Evolutionary conservation across 30 jellyfish, hydroid and myxozoan species (phyloP).

Genomic region (Turritopsis dohrnii): DNA sequence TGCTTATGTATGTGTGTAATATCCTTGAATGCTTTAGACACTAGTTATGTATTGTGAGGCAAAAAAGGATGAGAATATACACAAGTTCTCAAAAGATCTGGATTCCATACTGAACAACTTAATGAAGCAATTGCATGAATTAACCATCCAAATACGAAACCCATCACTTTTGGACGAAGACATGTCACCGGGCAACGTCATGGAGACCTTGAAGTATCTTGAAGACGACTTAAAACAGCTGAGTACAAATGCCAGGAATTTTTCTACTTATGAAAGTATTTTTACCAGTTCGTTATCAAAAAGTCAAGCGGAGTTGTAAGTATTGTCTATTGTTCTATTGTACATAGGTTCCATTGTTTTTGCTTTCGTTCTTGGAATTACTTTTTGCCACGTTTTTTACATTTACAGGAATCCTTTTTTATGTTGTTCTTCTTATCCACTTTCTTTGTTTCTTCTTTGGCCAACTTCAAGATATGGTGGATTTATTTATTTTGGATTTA

Average conservation of each 20-base stretch:
- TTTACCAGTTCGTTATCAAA: conserved; percentile 62
- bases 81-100: conserved; percentile 55
- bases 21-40: conserved; percentile 26
- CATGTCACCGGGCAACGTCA: conserved; percentile 49
- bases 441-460: not conserved
- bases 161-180: conserved; percentile 73
- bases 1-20: too few relatives aligned
- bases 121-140: conserved; percentile 31
- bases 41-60: conserved; percentile 72
- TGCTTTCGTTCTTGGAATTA: too few relatives aligned
- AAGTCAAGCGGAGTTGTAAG: not conserved
- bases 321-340: too few relatives aligned
- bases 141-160: conserved; percentile 49
- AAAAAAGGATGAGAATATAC: conserved; percentile 58
- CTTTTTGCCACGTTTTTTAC: too few relatives aligned
- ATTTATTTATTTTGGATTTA: not conserved
- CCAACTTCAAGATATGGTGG: not conserved
- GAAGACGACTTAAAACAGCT: conserved; percentile 56
- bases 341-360: too few relatives aligned
- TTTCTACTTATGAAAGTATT: conserved; percentile 52
- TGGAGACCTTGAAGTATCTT: conserved; percentile 46
- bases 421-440: not conserved
- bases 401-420: not conserved
- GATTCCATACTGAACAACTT: conserved; percentile 33
- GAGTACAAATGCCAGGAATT: conserved; percentile 37